Base-by-base conservation (phyloP, 2,888 invertebrate genomes). In the Aromia moschata region DNA sequence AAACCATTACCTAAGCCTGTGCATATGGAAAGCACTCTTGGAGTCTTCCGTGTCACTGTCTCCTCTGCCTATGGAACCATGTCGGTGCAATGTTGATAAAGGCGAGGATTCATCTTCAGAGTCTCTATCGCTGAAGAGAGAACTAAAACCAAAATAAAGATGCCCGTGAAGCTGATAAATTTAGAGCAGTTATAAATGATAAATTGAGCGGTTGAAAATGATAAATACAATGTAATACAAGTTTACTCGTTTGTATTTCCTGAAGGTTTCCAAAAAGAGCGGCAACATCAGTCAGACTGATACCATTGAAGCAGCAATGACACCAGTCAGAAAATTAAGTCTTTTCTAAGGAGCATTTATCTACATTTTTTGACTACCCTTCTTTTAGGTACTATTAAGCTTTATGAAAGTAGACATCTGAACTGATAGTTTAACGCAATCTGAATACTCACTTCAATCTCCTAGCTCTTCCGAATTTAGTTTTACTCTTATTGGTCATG, bases 81-180 rank as follows among this genome's bases (percentile, higher is more conserved):
- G 84, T 75, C 87, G 82, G 66, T 84, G 83, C 67, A 87, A 77
- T 57, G 83, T 82, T 37, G 84, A 83, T 76, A 86, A 86, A 66
- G 86, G 84, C 5, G 85, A 83, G 16, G 82, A 82, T 73, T 89
- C 89, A 68, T 91, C 89, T 71, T 89, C 89, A 0, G 88, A 88
- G 70, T 88, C 89, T 30, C 86, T 85, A 58, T 90, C 89, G 74
- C 86, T 87, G 52, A 89, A 85, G n/a, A 89, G 82, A 25, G 84
- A 83, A 74, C 88, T 89, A 74, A 79, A 82, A 80, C n/a, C 2
- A 15, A 20, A 45, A 15, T 4, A 31, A 45, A 46, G 1, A 7
- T 17, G 1, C 14, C n/a, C n/a, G n/a, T n/a, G n/a, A n/a, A n/a
- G n/a, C n/a, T n/a, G n/a, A n/a, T n/a, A n/a, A n/a, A n/a, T n/a